Conservation (phyloP, 2,113 vertebrate genomes). For the Mustelus asterias region DNA sequence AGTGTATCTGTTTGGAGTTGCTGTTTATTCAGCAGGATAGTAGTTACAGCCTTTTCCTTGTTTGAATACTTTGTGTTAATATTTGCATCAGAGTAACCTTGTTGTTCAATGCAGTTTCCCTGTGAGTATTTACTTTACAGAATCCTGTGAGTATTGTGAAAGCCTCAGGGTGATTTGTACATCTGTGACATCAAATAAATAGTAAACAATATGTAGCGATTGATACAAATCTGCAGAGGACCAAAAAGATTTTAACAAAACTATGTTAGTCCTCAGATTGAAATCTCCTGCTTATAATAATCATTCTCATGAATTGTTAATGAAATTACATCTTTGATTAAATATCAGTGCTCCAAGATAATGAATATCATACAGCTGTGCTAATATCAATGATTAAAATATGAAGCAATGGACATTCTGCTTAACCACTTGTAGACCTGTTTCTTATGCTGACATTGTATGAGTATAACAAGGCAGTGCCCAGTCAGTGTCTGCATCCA, state of each 20-base stretch:
- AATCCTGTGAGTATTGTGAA: background rate
- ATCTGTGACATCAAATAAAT: background rate
- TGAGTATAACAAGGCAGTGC: background rate
- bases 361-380: slow-evolving; percentile 24
- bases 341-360: slow-evolving; percentile 24
- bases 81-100: background rate
- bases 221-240: background rate
- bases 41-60: background rate
- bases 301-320: slow-evolving; percentile 35
- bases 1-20: background rate
- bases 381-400: slow-evolving; percentile 22
- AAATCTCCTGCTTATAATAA: background rate
- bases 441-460: background rate
- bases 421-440: background rate
- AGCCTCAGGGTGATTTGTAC: background rate
- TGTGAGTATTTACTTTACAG: background rate
- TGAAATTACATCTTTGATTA: slow-evolving; percentile 32
- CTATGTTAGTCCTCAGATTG: background rate
- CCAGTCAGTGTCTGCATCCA: background rate
- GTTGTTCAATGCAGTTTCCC: background rate
- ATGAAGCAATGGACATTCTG: background rate
- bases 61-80: background rate
- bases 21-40: background rate
- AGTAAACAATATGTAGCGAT: background rate
- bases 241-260: background rate